These are phyloP conservation scores for Neodiprion pinetum DNA, from an alignment of 1,140 invertebrate genomes.

Conservation along the genomic window DNA sequence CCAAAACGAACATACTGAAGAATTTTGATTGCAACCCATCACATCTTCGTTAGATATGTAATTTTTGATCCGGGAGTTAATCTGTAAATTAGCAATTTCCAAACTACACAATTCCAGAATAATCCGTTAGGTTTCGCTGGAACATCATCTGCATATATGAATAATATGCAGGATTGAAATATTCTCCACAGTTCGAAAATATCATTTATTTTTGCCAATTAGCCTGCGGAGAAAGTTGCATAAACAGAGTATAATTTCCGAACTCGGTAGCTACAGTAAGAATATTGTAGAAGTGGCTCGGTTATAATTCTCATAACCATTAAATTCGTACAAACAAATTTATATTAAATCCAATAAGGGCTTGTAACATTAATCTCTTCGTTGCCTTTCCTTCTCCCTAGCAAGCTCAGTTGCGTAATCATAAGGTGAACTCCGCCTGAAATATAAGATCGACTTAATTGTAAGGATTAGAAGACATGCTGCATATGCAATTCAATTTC, in stretches of 20 bases:
- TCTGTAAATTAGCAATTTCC: too few species aligned
- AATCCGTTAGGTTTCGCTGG: too few species aligned
- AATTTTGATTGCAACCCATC: too few species aligned
- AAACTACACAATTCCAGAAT: too few species aligned
- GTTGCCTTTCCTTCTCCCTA: slow-evolving; percentile 57
- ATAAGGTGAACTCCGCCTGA: slow-evolving; percentile 53
- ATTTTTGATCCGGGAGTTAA: too few species aligned
- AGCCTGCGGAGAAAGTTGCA: neutral
- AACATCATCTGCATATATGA: too few species aligned
- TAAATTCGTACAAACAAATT: slow-evolving; percentile 40
- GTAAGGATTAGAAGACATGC: neutral
- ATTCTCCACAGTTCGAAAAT: too few species aligned
- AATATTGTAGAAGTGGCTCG: slow-evolving; percentile 41
- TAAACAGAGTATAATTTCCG: slow-evolving; percentile 16
- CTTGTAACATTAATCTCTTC: slow-evolving; percentile 43
- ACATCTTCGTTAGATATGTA: too few species aligned
- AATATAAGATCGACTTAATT: slow-evolving; percentile 26
- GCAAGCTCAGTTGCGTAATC: slow-evolving; percentile 58
- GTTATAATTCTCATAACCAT: slow-evolving; percentile 34
- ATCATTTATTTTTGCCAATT: too few species aligned
- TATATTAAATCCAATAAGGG: slow-evolving; percentile 37
- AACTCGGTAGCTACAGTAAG: slow-evolving; percentile 19
- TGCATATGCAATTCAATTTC: slow-evolving; percentile 5
- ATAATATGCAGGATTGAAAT: too few species aligned
- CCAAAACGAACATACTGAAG: too few species aligned